Percentiles rank a stretch among this genome's conserved stretches.
Conservation (phyloP, 2,888 invertebrate genomes). For the Lamellibrachia satsuma region DNA sequence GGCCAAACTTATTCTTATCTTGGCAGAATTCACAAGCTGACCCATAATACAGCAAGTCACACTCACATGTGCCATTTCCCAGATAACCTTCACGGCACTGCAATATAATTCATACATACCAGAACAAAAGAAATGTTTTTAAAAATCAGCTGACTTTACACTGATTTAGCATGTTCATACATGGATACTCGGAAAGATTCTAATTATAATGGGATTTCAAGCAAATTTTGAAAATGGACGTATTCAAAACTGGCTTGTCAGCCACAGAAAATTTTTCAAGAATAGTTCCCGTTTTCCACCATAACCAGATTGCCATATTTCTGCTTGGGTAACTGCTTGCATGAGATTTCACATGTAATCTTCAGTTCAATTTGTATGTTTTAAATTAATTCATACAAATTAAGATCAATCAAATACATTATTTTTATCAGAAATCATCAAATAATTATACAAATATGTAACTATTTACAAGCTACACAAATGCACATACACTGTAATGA, state of each 20-base stretch:
- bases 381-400: too few species aligned
- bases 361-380: too few species aligned
- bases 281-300: not conserved
- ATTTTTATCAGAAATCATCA: too few species aligned
- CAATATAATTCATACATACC: not conserved
- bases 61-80: not conserved
- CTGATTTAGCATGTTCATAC: not conserved
- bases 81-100: not conserved
- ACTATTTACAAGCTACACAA: too few species aligned
- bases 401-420: too few species aligned
- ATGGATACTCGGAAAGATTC: not conserved
- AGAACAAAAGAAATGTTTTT: too few species aligned
- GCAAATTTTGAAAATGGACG: too few species aligned
- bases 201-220: not conserved
- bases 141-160: not conserved
- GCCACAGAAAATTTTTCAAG: not conserved
- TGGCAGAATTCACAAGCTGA: not conserved
- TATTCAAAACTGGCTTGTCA: not conserved
- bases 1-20: slow-evolving; percentile 3
- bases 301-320: too few species aligned
- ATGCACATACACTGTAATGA: too few species aligned
- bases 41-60: not conserved
- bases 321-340: too few species aligned
- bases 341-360: too few species aligned
- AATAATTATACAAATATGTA: too few species aligned